Base-by-base conservation (phyloP, 1,140 invertebrate species). In the Papilio polyxenes region DNA sequence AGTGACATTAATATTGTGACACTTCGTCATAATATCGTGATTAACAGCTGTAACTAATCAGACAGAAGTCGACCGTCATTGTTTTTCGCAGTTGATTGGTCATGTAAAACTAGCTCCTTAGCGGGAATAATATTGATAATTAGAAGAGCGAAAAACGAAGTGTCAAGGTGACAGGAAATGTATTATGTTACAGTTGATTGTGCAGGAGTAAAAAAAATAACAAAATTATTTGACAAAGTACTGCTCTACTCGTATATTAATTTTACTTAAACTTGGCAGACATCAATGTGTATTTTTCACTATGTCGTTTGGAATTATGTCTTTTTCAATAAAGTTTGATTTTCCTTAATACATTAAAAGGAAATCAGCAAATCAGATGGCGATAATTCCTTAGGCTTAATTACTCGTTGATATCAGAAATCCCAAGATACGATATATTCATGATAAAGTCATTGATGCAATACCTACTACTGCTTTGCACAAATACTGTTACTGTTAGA, bases 1-100 rank as follows among this genome's bases (percentile, higher is more conserved):
- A 44, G 74, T 6, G 37, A 20, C 48, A 10, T 75, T 20, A 75
- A 15, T n/a, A 31, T 31, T 31, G 23, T 15, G 37, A 40, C 5
- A 20, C 15, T 51, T 78, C 1, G 59, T 75, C 1, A 11, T 11
- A 51, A 76, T n/a, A 53, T 49, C 11, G 6, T 59, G 59, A 65
- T 49, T 69, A 51, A 11, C 51, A 75, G 62, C 82, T 81, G 75
- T 82, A 81, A 81, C 80, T 80, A 84, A 84, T 79, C 11, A 20
- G 20, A 62, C 51, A 75, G 3, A 37, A 56, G 15, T 85, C 85
- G 85, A 82, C 51, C 17, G 82, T 82, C 86, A 83, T 90, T 87
- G 84, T 84, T 86, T 86, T 90, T 91, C 78, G 86, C 91, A 92
- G 90, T 91, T 94, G 93, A 90, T 88, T 90, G 92, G 83, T 82